Evolutionary conservation across 2,113 vertebrate genomes (phyloP), one percentile per base, ranked within the genome.

Genomic region (Australoheros scitulus): DNA sequence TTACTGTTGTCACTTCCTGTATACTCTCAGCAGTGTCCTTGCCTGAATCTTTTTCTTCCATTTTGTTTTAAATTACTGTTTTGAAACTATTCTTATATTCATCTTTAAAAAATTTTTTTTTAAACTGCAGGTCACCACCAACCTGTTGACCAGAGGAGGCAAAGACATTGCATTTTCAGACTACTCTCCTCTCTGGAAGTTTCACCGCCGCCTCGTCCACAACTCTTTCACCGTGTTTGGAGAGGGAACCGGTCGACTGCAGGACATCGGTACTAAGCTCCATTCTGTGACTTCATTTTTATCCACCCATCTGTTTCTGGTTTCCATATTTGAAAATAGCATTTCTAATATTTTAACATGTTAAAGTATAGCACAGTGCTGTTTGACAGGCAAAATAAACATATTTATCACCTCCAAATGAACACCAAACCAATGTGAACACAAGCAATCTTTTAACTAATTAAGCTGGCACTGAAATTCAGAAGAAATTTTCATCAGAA

Each of bases 111-210:
- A n/a, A n/a, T n/a, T 41, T 17, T 15, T 9, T 26, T 22, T 1
- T 1, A 29, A 3, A 38, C 6, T 5, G 6, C 86, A 96, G 96
- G 94, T 96, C 68, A 96, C 94, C 50, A 96, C 96, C 3, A 82
- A 92, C 57, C 89, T 96, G 79, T 26, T 96, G 92, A 96, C 95
- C 58, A 80, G 95, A 8, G 95, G 93, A 10, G 96, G 95, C 0
- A 95, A 96, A 76, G 96, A 96, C 91, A 96, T 96, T 0, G 96
- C 96, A 0, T 96, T 96, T 57, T 80, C 95, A 4, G 95, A 96
- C 70, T 95, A 93, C 88, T 89, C 92, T 24, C 85, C 94, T 2
- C 87, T 95, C 50, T 96, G 96, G 96, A 96, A 90, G 89, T 34
- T 20, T 0, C 96, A 96, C 26, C 95, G 96, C 1, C 92, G 89